These are phyloP conservation scores for Noturus placidus DNA, from an alignment of 2,113 vertebrate genomes.

Conservation along the genomic window DNA sequence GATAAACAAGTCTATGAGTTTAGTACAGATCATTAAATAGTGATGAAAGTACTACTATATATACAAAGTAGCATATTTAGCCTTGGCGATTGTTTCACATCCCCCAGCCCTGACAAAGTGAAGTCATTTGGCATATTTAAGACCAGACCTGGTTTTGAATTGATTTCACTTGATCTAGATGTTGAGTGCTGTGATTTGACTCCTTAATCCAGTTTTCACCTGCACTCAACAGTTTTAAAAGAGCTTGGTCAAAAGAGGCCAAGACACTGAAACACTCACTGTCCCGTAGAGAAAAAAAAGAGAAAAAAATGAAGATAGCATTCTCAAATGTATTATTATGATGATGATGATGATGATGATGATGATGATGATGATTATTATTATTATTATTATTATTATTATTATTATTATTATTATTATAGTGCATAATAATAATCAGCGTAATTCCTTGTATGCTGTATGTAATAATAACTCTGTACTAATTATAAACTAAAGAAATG, in stretches of 20 bases:
- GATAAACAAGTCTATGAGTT: not conserved
- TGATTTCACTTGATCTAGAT: not conserved
- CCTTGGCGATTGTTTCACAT: not conserved
- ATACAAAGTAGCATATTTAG: slow-evolving; percentile 13
- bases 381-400: not conserved
- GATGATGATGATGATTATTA: not conserved
- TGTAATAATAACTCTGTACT: not conserved
- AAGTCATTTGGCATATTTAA: not conserved
- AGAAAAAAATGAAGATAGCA: not conserved
- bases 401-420: not conserved
- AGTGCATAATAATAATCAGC: not conserved
- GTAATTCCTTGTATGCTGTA: not conserved
- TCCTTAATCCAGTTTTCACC: not conserved
- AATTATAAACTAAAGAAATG: not conserved
- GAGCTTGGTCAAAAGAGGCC: not conserved
- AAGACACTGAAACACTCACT: not conserved
- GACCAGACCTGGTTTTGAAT: not conserved
- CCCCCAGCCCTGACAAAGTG: not conserved
- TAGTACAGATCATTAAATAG: slow-evolving; percentile 12
- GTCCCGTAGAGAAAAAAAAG: not conserved
- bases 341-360: too few species aligned
- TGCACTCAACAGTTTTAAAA: not conserved
- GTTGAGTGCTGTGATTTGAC: not conserved
- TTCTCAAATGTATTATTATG: not conserved
- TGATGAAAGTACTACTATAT: slow-evolving; percentile 3